Evolutionary conservation across 2,797 vertebrate genomes (phyloP).

Genomic region (Sebastolobus alascanus): DNA sequence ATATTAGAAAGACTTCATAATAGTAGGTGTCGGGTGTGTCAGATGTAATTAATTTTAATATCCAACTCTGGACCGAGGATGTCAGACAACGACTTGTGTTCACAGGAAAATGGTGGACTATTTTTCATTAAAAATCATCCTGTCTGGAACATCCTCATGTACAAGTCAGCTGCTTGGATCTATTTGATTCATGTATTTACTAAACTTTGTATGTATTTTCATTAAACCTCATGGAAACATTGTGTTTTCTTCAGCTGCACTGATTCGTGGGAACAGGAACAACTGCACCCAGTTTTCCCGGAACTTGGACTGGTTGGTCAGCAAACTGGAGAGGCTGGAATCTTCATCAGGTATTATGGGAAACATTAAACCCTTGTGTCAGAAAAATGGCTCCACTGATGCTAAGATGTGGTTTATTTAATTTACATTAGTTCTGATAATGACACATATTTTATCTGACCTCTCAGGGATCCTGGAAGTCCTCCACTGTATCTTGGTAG

Average conservation of each 20-base stretch:
- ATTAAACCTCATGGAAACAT: conserved; percentile 10
- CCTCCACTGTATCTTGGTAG: conserved; percentile 95
- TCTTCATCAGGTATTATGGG: conserved; percentile 94
- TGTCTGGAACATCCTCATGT: background rate
- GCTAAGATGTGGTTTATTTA: background rate
- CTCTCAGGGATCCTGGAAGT: conserved; percentile 95
- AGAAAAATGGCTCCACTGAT: background rate
- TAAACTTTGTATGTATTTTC: background rate
- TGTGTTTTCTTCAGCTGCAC: conserved; percentile 86
- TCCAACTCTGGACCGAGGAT: background rate
- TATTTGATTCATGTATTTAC: background rate
- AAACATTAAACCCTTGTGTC: background rate
- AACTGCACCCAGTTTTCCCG: conserved; percentile 98
- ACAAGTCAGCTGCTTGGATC: background rate
- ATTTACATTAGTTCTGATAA: background rate
- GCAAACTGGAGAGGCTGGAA: conserved; percentile 97
- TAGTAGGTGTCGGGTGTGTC: background rate
- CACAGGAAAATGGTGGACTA: background rate
- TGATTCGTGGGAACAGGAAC: conserved; percentile 96
- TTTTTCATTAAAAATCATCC: conserved; percentile 2
- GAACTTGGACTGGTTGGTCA: conserved; percentile 97
- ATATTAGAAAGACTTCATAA: conserved; percentile 2
- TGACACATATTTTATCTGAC: conserved; percentile 13
- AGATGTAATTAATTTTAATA: conserved; percentile 30
- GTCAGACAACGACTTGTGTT: background rate